Evolutionary conservation across 2,888 invertebrate genomes (phyloP), one percentile per base, ranked within the genome.

Genomic region (Tinea semifulvella): DNA sequence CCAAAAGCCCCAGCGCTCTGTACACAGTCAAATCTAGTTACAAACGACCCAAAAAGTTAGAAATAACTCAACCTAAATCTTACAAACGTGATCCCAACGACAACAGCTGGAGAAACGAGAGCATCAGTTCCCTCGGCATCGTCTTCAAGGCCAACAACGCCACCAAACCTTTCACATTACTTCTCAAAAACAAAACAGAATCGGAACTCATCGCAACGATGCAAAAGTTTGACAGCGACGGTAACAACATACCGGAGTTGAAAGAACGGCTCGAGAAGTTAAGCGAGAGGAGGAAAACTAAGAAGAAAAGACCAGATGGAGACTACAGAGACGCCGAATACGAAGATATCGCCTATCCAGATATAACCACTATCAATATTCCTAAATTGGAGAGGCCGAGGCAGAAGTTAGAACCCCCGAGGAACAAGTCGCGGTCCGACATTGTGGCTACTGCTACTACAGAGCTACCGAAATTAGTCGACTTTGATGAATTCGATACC

Each of bases 81-180:
- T 68, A 69, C 45, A 53, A 71, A 13, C 56, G 77, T 53, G 65
- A 80, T 45, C 80, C 79, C 0, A 79, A 80, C 45, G 80, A 80
- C 48, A 77, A 77, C 47, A 77, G 75, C 48, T 80, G 80, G 80
- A 65, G 80, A 56, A 80, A 79, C 48, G 76, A 79, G 57, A 79
- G 80, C 49, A 66, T 80, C 35, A 79, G 71, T 50, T 76, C 74
- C 3, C 48, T 76, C 26, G 80, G 80, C 18, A 79, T 80, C n/a
- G 77, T 79, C 11, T 79, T 77, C 47, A 79, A 79, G 51, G 68
- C 75, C 0, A 77, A 74, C 49, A 76, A 75, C 51, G 68, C 77
- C 10, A 65, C 80, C 1, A 80, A 75, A 53, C 69, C 75, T 14
- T 73, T 76, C 48, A 77, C 72, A 44, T 64, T 77, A 58, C 75